Conservation (phyloP, 2,888 invertebrate genomes). For the Smittia sp. region DNA sequence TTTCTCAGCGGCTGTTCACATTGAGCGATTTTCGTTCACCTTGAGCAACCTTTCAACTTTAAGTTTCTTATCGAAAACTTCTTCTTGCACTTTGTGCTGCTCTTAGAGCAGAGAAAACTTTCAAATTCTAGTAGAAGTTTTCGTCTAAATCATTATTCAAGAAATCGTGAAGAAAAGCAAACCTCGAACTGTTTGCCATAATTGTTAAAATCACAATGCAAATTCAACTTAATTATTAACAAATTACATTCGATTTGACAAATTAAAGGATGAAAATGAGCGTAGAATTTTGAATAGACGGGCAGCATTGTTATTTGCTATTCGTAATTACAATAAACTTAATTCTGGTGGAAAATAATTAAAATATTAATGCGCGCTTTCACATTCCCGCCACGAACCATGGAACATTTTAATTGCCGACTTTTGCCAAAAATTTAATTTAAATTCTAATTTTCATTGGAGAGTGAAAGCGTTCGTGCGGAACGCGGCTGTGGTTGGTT, state of each 20-base stretch:
- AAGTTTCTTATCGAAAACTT: background rate
- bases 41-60: background rate
- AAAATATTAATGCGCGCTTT: constrained; percentile 6
- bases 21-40: constrained; percentile 4
- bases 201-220: background rate
- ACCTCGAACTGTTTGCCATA: background rate
- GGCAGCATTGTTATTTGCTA: background rate
- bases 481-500: background rate
- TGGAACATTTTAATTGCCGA: constrained; percentile 29
- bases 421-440: constrained; percentile 35
- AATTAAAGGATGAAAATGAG: too few relatives aligned
- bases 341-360: constrained; percentile 1
- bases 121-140: background rate
- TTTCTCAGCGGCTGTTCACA: background rate
- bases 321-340: background rate
- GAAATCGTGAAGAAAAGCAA: background rate
- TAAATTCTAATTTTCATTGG: constrained; percentile 36
- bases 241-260: background rate
- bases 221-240: background rate
- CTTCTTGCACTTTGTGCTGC: background rate
- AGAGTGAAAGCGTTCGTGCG: constrained; percentile 3
- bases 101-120: background rate
- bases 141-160: background rate
- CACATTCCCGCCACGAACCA: background rate
- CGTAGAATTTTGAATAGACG: too few relatives aligned